Evolutionary conservation across 2,797 vertebrate genomes (phyloP).

Genomic region (Pelobates cultripes): DNA sequence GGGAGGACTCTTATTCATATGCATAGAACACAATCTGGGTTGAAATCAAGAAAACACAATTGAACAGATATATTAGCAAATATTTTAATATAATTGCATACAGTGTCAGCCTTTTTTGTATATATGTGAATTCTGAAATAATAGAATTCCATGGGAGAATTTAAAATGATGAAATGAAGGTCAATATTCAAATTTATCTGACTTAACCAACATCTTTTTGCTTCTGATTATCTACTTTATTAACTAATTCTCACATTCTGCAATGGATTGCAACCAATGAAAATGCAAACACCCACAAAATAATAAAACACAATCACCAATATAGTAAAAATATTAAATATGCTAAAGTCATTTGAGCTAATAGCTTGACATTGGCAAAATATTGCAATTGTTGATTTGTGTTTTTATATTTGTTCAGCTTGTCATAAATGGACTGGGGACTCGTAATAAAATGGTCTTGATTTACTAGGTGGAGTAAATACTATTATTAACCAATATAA

Average conservation of each 20-base stretch:
- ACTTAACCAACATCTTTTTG: background rate
- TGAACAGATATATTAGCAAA: conserved; percentile 26
- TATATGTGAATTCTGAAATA: background rate
- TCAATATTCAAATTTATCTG: background rate
- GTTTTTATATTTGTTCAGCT: too few relatives aligned
- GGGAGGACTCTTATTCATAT: conserved; percentile 54
- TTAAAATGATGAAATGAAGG: background rate
- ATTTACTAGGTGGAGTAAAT: too few relatives aligned
- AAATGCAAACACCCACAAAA: too few relatives aligned
- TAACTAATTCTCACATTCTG: background rate
- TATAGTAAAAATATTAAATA: too few relatives aligned
- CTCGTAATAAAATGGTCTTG: too few relatives aligned
- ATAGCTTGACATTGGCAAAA: too few relatives aligned
- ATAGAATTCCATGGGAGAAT: background rate
- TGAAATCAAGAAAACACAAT: conserved; percentile 42
- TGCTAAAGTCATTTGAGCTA: too few relatives aligned
- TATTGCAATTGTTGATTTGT: too few relatives aligned
- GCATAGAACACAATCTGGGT: conserved; percentile 48
- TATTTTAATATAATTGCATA: conserved; percentile 8
- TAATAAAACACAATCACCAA: too few relatives aligned
- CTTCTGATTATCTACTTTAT: background rate
- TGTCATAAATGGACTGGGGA: too few relatives aligned
- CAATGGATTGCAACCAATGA: too few relatives aligned
- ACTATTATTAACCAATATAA: too few relatives aligned
- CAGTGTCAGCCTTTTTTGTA: background rate